Percentiles rank a stretch among this genome's conserved stretches.
These are phyloP conservation scores for Brachyrhaphis roseni DNA, from an alignment of 2,797 vertebrate species.

Conservation along the genomic window DNA sequence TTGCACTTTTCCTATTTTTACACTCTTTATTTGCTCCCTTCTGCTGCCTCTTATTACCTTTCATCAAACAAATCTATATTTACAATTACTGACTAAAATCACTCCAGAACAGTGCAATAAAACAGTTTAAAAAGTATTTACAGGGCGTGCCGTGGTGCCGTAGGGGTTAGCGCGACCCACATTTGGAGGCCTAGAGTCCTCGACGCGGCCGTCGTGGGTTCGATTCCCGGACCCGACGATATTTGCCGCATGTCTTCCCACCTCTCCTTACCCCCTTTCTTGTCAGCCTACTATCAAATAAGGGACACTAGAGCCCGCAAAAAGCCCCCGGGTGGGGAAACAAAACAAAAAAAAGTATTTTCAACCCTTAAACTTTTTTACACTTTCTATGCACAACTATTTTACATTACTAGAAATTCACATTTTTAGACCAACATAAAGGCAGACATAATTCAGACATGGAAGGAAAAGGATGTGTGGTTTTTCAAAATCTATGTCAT, in stretches of 20 bases:
- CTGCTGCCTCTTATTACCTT: constrained; percentile 32
- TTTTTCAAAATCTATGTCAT: neutral
- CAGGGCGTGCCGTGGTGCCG: too few relatives aligned
- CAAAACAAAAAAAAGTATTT: neutral
- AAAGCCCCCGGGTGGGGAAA: too few relatives aligned
- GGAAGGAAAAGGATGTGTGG: neutral
- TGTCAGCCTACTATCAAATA: too few relatives aligned
- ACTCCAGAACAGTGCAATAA: constrained; percentile 10
- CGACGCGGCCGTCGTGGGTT: too few relatives aligned
- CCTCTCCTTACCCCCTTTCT: too few relatives aligned
- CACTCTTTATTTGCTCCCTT: constrained; percentile 21
- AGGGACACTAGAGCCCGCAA: too few relatives aligned
- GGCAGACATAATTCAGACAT: neutral
- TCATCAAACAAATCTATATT: constrained; percentile 46
- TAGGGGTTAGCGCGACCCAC: too few relatives aligned
- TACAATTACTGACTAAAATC: constrained; percentile 37
- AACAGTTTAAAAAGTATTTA: neutral
- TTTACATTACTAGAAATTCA: neutral
- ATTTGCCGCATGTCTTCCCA: too few relatives aligned
- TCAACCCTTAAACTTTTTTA: neutral
- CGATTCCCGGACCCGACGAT: too few relatives aligned
- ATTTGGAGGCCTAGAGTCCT: too few relatives aligned
- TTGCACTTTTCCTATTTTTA: constrained; percentile 22
- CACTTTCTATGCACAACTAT: neutral
- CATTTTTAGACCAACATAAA: neutral